These are phyloP conservation scores for Conus canariensis DNA, from an alignment of 2,888 invertebrate species.

Conservation along the genomic window DNA sequence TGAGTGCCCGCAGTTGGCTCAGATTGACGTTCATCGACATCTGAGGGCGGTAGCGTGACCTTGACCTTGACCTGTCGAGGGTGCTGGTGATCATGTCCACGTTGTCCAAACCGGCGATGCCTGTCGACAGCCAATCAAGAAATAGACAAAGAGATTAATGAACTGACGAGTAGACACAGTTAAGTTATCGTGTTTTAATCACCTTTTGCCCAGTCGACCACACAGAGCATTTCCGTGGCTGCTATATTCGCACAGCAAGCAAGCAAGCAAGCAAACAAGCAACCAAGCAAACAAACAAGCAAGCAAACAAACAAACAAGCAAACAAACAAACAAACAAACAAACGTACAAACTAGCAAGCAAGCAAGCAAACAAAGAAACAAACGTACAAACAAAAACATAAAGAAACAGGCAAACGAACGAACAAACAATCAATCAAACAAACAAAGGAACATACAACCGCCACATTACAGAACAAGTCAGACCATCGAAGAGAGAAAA, in stretches of 20 bases:
- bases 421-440: background rate
- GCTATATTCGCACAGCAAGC: too few relatives aligned
- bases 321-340: background rate
- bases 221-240: too few relatives aligned
- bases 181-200: too few relatives aligned
- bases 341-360: background rate
- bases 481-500: too few relatives aligned
- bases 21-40: conserved; percentile 35
- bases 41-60: background rate
- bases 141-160: background rate
- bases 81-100: conserved; percentile 50
- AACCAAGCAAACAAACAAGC: too few relatives aligned
- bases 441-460: background rate
- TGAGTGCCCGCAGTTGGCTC: conserved; percentile 39
- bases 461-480: background rate
- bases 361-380: too few relatives aligned
- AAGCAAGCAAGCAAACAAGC: too few relatives aligned
- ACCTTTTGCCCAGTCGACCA: too few relatives aligned
- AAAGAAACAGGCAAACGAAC: background rate
- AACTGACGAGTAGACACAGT: too few relatives aligned
- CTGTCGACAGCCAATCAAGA: conserved; percentile 25
- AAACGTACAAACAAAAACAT: too few relatives aligned
- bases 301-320: too few relatives aligned
- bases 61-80: conserved; percentile 40
- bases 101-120: conserved; percentile 51